Evolutionary conservation across 2,888 invertebrate species (phyloP), one percentile per base, ranked within the genome.

Genomic region (Hetaerina titia): DNA sequence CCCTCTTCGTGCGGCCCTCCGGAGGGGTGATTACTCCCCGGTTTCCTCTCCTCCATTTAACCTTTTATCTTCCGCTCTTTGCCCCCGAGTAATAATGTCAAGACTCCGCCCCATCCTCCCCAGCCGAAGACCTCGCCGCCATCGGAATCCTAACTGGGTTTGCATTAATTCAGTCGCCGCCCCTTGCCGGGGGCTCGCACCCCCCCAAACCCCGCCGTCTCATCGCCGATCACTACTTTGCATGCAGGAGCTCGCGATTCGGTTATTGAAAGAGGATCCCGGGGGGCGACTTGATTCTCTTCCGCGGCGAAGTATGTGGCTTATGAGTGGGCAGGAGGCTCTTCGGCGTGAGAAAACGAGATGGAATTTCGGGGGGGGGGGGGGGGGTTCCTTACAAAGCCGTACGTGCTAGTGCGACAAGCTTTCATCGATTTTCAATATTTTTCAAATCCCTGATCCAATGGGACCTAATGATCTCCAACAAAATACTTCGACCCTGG

Each of bases 231-330:
- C 89, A 22, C 6, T n/a, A 69, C 89, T 89, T 89, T 22, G 89
- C 89, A 89, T 89, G 19, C 57, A 58, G 58, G n/a, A 56, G 89
- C 56, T n/a, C 88, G 89, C 58, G 89, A 89, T 89, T 89, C 57
- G 89, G 89, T 89, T 89, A 89, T 89, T 57, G 89, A 31, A 89
- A 89, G 58, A 9, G 89, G 89, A 56, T 5, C 89, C n/a, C 22
- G 57, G 89, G 22, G 56, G 88, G 31, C 8, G 89, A 13, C 56
- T 89, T 8, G 57, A n/a, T 58, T n/a, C n/a, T 7, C n/a, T 19
- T 13, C 89, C 22, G 2, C 69, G n/a, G 25, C 31, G 13, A 17
- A 17, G 60, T 60, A 17, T 45, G 31, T 31, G 81, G 81, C 81
- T 69, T n/a, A 81, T 81, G 31, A 81, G 81, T 22, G 89, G 89